These are phyloP conservation scores for Odontamblyopus rebecca DNA, from an alignment of 2,797 vertebrate species.

Conservation along the genomic window DNA sequence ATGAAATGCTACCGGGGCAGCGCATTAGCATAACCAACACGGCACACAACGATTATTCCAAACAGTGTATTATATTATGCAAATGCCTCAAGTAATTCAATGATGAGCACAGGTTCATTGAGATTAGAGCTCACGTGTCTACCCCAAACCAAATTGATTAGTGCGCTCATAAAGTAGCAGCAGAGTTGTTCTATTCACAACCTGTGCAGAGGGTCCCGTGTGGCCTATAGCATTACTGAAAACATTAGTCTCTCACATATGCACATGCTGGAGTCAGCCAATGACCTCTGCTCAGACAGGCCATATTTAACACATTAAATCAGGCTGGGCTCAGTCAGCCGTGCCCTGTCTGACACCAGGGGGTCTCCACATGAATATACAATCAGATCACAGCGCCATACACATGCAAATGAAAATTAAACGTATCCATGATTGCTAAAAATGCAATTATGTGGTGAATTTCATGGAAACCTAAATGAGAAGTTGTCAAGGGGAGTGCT, in stretches of 20 bases:
- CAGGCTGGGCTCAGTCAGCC: constrained; percentile 25
- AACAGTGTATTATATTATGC: constrained; percentile 44
- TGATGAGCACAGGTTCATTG: constrained; percentile 46
- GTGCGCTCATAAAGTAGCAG: constrained; percentile 43
- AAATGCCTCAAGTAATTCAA: constrained; percentile 36
- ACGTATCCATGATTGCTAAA: background rate
- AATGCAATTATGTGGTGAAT: background rate
- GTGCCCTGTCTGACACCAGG: constrained; percentile 4
- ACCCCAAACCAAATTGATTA: constrained; percentile 59
- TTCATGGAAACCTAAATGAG: background rate
- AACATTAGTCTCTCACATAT: constrained; percentile 49
- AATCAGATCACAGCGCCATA: background rate
- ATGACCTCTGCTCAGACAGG: constrained; percentile 6
- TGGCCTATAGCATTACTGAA: constrained; percentile 51
- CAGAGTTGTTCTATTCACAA: constrained; percentile 53
- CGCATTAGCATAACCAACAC: constrained; percentile 11
- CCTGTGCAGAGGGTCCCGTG: constrained; percentile 42
- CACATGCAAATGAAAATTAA: constrained; percentile 26
- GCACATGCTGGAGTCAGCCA: background rate
- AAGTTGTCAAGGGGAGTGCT: background rate
- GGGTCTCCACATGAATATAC: constrained; percentile 10
- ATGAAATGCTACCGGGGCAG: background rate
- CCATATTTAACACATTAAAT: constrained; percentile 44
- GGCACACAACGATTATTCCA: constrained; percentile 34
- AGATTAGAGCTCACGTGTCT: constrained; percentile 43